Evolutionary conservation across 2,888 invertebrate genomes (phyloP).

Genomic region (Hydropsyche betteni): DNA sequence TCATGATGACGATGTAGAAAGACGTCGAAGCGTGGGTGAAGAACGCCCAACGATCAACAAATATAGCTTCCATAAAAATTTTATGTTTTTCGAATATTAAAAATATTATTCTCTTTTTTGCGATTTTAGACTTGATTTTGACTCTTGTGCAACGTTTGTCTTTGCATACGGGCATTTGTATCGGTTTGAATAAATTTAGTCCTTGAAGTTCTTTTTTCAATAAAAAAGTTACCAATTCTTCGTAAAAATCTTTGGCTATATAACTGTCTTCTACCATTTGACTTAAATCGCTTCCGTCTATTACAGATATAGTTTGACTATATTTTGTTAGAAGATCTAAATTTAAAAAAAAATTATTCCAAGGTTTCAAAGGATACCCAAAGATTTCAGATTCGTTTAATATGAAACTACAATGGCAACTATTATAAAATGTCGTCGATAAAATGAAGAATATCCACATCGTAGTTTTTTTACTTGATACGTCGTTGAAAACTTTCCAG

Average conservation of each 20-base stretch:
- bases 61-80: neutral
- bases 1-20: conserved; percentile 22
- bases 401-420: neutral
- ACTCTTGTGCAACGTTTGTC: conserved; percentile 23
- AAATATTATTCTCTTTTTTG: conserved; percentile 14
- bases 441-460: no score
- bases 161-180: neutral
- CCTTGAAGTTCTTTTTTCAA: neutral
- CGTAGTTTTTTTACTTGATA: no score
- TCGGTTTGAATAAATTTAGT: conserved; percentile 6
- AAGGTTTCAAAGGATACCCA: neutral
- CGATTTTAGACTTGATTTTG: neutral
- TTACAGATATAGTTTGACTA: neutral
- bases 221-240: neutral
- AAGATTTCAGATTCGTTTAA: neutral
- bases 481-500: no score
- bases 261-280: neutral
- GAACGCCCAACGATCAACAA: conserved; percentile 16
- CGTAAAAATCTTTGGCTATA: conserved; percentile 11
- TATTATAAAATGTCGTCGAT: no score
- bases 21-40: conserved; percentile 1
- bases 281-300: conserved; percentile 6
- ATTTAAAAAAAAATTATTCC: neutral
- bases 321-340: neutral
- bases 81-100: neutral